Conservation (phyloP, 2,113 vertebrate genomes). For the Calyptommatus sinebrachiatus region DNA sequence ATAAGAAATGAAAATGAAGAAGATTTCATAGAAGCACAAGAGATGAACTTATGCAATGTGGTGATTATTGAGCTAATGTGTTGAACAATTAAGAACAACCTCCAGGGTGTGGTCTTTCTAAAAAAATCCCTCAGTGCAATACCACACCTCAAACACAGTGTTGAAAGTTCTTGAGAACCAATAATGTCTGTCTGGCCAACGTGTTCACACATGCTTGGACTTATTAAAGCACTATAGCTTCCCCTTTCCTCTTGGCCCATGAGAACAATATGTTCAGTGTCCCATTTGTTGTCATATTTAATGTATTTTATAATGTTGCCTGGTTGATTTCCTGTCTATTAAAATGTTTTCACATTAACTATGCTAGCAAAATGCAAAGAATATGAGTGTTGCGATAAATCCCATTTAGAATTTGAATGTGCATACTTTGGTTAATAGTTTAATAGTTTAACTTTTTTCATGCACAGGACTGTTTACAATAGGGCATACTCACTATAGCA, state of each 20-base stretch:
- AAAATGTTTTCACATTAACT: no score
- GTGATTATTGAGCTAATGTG: slow-evolving; percentile 19
- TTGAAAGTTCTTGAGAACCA: slow-evolving; percentile 54
- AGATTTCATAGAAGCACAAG: neutral
- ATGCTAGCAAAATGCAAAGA: no score
- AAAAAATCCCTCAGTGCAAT: neutral
- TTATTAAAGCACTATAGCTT: slow-evolving; percentile 23
- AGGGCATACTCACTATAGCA: neutral
- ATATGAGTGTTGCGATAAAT: neutral
- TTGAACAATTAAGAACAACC: slow-evolving; percentile 5
- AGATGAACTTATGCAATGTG: slow-evolving; percentile 5
- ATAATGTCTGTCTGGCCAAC: slow-evolving; percentile 37
- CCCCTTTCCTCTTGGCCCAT: slow-evolving; percentile 18
- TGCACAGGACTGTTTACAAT: neutral
- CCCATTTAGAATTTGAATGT: neutral
- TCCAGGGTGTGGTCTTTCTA: slow-evolving; percentile 43
- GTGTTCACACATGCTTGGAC: slow-evolving; percentile 41
- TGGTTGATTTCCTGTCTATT: neutral
- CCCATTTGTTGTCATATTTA: neutral
- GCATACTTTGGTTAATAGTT: neutral
- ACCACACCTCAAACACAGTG: slow-evolving; percentile 46
- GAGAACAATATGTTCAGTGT: slow-evolving; percentile 16
- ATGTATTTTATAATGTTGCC: slow-evolving; percentile 17
- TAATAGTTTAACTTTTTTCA: neutral
- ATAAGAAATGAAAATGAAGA: neutral